Evolutionary conservation across 64 coral and sea anemone genomes (phyloP).

Genomic region (Dendrophyllia cribrosa): DNA sequence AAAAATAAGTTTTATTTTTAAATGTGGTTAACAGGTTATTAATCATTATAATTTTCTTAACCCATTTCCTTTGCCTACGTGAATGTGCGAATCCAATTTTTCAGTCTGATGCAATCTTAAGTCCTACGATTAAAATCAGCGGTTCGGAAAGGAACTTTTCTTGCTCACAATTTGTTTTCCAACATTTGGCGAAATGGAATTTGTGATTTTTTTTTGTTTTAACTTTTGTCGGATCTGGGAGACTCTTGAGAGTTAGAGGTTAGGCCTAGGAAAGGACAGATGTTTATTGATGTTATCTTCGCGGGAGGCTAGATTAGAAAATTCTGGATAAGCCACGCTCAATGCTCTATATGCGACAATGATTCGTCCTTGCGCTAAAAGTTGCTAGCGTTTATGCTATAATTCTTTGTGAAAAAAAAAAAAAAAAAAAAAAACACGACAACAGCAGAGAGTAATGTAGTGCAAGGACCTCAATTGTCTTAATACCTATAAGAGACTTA

Average conservation of each 20-base stretch:
- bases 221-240: background rate
- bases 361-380: background rate
- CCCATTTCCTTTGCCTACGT: background rate
- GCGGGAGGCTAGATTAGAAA: background rate
- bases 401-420: background rate
- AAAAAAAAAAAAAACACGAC: background rate
- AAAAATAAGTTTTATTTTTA: conserved; percentile 13
- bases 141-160: background rate
- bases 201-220: background rate
- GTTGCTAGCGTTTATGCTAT: too few relatives aligned
- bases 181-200: conserved; percentile 22
- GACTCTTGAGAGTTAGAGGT: background rate
- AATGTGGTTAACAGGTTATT: background rate
- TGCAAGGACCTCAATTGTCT: background rate
- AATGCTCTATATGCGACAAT: background rate
- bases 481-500: background rate
- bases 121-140: too few relatives aligned
- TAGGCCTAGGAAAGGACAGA: background rate
- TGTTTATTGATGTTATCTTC: background rate
- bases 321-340: background rate
- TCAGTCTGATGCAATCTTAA: too few relatives aligned
- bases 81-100: background rate
- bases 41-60: background rate
- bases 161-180: background rate
- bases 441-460: background rate